These are phyloP conservation scores for Pseudopipra pipra DNA, from an alignment of 2,113 vertebrate species.

Conservation along the genomic window DNA sequence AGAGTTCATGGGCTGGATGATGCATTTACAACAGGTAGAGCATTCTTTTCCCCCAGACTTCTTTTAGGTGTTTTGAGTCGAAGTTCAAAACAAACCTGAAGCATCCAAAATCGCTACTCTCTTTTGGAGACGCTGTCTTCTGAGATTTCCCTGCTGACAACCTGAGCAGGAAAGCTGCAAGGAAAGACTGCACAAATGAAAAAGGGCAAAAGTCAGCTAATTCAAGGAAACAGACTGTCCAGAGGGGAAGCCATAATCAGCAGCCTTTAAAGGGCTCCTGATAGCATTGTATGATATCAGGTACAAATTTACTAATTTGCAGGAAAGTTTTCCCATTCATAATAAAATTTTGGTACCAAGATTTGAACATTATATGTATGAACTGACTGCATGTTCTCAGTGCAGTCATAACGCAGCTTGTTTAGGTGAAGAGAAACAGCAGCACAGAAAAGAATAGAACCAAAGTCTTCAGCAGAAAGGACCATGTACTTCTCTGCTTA, in stretches of 20 bases:
- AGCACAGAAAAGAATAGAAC: neutral
- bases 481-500: neutral
- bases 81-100: neutral
- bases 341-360: neutral
- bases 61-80: neutral
- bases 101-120: neutral
- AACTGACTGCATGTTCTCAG: neutral
- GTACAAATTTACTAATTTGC: neutral
- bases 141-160: neutral
- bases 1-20: neutral
- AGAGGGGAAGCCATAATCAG: neutral
- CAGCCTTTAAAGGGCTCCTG: neutral
- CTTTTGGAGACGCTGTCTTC: neutral
- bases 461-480: neutral
- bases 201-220: neutral
- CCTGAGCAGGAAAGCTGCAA: neutral
- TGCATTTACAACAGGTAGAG: neutral
- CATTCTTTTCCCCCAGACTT: neutral
- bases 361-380: neutral
- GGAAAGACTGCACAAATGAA: neutral
- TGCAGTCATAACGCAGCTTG: neutral
- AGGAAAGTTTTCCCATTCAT: neutral
- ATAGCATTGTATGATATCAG: neutral
- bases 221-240: neutral
- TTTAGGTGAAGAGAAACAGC: neutral